These are phyloP conservation scores for Lacerta viridis DNA, from an alignment of 2,797 vertebrate species.

Conservation along the genomic window DNA sequence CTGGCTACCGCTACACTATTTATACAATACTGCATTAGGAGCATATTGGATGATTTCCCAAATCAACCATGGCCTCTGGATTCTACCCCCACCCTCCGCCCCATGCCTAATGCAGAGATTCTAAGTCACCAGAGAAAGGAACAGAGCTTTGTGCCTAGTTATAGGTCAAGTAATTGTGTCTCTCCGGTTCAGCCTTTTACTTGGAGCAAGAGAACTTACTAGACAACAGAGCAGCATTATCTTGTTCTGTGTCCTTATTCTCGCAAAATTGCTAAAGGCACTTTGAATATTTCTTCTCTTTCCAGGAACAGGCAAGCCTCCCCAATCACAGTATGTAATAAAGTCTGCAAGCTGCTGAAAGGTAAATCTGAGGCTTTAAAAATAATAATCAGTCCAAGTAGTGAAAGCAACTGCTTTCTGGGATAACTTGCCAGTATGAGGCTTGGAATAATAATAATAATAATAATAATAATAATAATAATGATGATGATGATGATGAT, in stretches of 20 bases:
- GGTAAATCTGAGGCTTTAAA: background rate
- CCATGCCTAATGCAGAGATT: constrained; percentile 9
- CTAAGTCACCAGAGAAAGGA: background rate
- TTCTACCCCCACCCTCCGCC: background rate
- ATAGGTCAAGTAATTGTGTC: constrained; percentile 4
- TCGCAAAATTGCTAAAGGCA: background rate
- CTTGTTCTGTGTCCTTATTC: background rate
- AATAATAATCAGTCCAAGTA: background rate
- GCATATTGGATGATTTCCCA: background rate
- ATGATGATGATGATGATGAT: too few species aligned
- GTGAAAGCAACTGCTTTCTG: background rate
- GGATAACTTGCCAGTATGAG: background rate
- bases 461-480: too few species aligned
- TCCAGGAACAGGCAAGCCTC: background rate
- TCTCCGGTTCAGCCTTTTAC: constrained; percentile 19
- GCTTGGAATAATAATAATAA: too few species aligned
- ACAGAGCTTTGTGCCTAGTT: background rate
- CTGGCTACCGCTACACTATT: background rate
- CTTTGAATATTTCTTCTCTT: fast-evolving
- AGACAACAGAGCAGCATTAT: background rate
- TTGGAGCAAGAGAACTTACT: background rate
- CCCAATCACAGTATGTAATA: background rate
- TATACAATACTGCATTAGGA: background rate
- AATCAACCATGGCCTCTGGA: background rate
- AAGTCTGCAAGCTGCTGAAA: background rate